Evolutionary conservation across 1,140 invertebrate genomes (phyloP), one percentile per base, ranked within the genome.

Genomic region (Sarcophaga peregrina): DNA sequence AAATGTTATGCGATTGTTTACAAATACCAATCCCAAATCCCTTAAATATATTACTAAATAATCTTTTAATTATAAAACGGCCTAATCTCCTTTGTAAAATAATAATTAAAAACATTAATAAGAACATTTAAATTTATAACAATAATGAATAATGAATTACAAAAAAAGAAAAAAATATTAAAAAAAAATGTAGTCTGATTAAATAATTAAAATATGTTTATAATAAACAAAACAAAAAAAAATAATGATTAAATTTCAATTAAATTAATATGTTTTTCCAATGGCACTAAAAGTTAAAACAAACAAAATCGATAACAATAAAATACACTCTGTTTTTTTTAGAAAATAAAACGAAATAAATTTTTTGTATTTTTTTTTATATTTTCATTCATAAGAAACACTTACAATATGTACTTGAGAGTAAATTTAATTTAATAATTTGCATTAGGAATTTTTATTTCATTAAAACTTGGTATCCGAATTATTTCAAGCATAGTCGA

Each of bases 181-280:
- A 78, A 17, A 78, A 78, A 50, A 15, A 78, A 78, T n/a, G 75
- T 78, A 78, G 75, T 78, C 75, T 52, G 75, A 78, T 78, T 78
- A 78, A 25, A 78, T 37, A 45, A 48, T 47, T 78, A 78, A 47
- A 76, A 13, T 50, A 50, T 50, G 37, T 20, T 20, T 50, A 78
- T 50, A 52, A 74, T 45, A 74, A 78, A 78, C 48, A 78, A 78
- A n/a, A 47, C 17, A 47, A 76, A 76, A 8, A 10, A 48, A 46
- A 13, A 76, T 8, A 76, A 48, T n/a, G 5, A 37, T 50, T 78
- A 25, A 78, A 78, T 50, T 50, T 20, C 17, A 78, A 17, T 11
- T 50, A 52, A 78, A 25, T 20, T 17, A 8, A 78, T 50, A 76
- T 76, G n/a, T 50, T 78, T 50, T 11, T n/a, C n/a, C 20, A 47